A percentile compares a stretch with the other conserved stretches of the same genome.
phyloP scores from a whole-genome alignment of 2,797 vertebrate species.

The Pangasius mekongensis region DNA sequence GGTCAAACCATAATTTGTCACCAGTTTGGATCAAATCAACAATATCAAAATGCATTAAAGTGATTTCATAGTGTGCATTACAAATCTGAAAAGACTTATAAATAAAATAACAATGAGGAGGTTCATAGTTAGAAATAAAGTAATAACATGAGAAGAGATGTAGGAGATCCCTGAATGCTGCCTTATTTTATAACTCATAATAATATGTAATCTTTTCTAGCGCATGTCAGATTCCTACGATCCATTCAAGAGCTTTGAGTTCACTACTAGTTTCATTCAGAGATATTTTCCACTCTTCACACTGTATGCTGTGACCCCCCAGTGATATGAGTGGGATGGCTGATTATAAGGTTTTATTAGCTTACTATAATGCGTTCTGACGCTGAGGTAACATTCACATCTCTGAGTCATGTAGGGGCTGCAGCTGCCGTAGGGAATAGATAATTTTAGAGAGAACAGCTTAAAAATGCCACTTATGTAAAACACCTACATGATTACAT shows the following conservation, averaged over 20 bases:
- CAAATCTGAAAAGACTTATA: too few relatives aligned
- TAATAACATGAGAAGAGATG: neutral
- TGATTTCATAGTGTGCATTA: too few relatives aligned
- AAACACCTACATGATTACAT: conserved; percentile 42
- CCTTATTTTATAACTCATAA: neutral
- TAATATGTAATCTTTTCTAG: neutral
- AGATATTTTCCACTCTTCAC: neutral
- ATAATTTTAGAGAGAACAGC: conserved; percentile 19
- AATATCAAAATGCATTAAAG: too few relatives aligned
- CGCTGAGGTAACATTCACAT: neutral
- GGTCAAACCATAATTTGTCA: too few relatives aligned
- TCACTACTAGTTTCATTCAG: neutral
- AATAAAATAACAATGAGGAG: too few relatives aligned
- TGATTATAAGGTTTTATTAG: conserved; percentile 17
- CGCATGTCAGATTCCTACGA: neutral
- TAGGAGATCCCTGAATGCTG: neutral
- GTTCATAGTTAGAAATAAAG: too few relatives aligned
- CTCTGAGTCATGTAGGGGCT: conserved; percentile 26
- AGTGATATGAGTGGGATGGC: neutral
- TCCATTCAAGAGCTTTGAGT: neutral
- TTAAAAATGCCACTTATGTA: conserved; percentile 25
- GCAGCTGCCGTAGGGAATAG: conserved; percentile 7
- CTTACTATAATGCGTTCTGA: conserved; percentile 15
- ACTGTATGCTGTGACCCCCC: neutral
- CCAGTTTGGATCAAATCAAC: too few relatives aligned